Evolutionary conservation across 2,797 vertebrate species (phyloP), one percentile per base, ranked within the genome.

Genomic region (Acipenser transmontanus): DNA sequence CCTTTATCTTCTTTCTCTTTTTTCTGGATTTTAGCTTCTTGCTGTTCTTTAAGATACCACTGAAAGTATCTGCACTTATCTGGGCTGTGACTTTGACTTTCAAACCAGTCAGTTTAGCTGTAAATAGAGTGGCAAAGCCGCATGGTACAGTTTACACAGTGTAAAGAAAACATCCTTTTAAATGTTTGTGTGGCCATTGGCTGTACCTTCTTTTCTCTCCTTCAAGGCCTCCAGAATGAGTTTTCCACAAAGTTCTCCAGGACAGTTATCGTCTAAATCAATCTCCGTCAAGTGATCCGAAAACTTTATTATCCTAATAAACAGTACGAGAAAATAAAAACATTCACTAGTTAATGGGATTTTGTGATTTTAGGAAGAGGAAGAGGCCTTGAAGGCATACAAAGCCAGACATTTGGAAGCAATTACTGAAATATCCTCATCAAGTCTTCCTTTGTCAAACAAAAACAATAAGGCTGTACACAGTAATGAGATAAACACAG

Each of bases 21-120:
- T 8, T 54, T 10, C 52, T 47, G 59, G 47, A 72, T 7, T 59
- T 77, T 9, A 78, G 67, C 69, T 80, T 79, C 59, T 77, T 77
- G 64, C 77, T 72, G 4, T 66, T 76, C 72, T 81, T 78, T 70
- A 81, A 72, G 70, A 88, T 86, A 68, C 72, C 73, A 67, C 62
- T 76, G 69, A 88, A 85, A 11, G 71, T 86, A n/a, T 78, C 68
- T 10, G 82, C 79, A 71, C 81, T 83, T 64, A 88, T 84, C 71
- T 77, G 79, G 11, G 80, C 78, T 61, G 81, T 84, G 47, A 86
- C 72, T 62, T 68, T 77, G 49, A 87, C 73, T 74, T 84, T 83
- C 69, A 87, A 68, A 47, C 34, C 7, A 11, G 78, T 74, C 9
- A 80, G 61, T 68, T 79, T 77, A 57, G 75, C 85, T 86, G 72